These are phyloP conservation scores for Lamprologus speciosus DNA, from an alignment of 2,113 vertebrate genomes.

Conservation along the genomic window DNA sequence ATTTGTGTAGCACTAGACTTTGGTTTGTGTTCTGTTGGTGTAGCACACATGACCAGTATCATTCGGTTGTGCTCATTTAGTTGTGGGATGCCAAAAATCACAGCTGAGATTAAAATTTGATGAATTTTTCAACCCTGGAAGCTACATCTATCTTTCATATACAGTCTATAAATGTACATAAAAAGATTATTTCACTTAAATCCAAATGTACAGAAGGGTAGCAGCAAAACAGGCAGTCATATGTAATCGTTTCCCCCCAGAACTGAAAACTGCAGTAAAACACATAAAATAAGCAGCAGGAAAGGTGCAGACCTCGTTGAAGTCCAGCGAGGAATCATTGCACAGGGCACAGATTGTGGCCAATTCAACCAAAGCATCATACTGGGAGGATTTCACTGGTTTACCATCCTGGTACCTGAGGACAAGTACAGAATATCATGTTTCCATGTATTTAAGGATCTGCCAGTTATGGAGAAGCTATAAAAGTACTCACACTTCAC, in stretches of 20 bases:
- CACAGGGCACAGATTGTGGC: constrained; percentile 96
- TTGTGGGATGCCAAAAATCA: accelerated
- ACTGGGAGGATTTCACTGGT: constrained; percentile 77
- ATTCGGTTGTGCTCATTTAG: background rate
- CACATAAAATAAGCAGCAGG: background rate
- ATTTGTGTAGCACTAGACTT: background rate
- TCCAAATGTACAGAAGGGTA: background rate
- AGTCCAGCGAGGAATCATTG: constrained; percentile 98
- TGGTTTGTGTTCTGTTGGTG: background rate
- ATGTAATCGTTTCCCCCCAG: accelerated
- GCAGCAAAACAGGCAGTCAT: background rate
- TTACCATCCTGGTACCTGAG: constrained; percentile 85
- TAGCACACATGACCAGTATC: background rate
- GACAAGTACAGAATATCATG: background rate
- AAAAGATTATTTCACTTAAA: background rate
- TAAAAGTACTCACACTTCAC: constrained; percentile 87
- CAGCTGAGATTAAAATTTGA: background rate
- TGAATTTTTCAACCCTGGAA: background rate
- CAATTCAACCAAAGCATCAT: constrained; percentile 88
- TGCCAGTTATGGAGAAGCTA: background rate
- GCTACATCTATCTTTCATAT: background rate
- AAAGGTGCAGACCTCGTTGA: constrained; percentile 81
- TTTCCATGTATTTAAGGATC: background rate
- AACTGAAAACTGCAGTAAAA: background rate
- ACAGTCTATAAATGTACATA: accelerated